Evolutionary conservation across 2,888 invertebrate species (phyloP).

Genomic region (Polydrusus pterygomalis): DNA sequence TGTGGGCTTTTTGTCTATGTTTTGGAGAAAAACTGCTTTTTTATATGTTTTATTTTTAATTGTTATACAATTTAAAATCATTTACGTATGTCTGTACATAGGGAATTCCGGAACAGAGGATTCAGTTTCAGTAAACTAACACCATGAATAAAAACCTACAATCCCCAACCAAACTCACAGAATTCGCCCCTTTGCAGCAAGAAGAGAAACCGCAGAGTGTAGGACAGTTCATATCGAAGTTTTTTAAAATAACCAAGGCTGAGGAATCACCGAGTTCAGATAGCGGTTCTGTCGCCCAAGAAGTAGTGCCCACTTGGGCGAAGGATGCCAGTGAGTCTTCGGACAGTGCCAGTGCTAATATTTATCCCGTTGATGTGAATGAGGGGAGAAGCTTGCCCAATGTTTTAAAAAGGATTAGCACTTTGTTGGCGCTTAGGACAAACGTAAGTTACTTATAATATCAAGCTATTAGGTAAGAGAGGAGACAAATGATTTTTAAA

Average conservation of each 20-base stretch:
- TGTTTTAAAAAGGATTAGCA: slow-evolving; percentile 90
- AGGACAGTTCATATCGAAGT: slow-evolving; percentile 82
- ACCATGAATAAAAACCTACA: slow-evolving; percentile 67
- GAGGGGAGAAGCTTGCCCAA: slow-evolving; percentile 89
- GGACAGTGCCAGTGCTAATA: slow-evolving; percentile 58
- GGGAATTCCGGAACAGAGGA: not conserved
- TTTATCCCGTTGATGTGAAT: slow-evolving; percentile 74
- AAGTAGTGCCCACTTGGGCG: slow-evolving; percentile 68
- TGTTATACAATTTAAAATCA: not conserved
- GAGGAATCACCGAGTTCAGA: slow-evolving; percentile 65
- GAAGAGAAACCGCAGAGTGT: slow-evolving; percentile 85
- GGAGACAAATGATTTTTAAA: no score
- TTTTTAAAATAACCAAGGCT: slow-evolving; percentile 82
- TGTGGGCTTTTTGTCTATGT: not conserved
- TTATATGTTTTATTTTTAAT: not conserved
- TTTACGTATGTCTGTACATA: not conserved
- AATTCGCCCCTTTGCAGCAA: slow-evolving; percentile 86
- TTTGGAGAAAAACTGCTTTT: no score
- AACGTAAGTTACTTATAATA: slow-evolving; percentile 83
- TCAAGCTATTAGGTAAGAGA: no score
- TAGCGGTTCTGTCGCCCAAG: slow-evolving; percentile 63
- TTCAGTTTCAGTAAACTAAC: not conserved
- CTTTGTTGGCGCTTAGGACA: slow-evolving; percentile 87
- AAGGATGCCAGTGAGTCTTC: slow-evolving; percentile 68
- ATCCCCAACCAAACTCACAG: slow-evolving; percentile 81